Evolutionary conservation across 1,140 invertebrate species (phyloP).

Genomic region (Neodiprion pinetum): DNA sequence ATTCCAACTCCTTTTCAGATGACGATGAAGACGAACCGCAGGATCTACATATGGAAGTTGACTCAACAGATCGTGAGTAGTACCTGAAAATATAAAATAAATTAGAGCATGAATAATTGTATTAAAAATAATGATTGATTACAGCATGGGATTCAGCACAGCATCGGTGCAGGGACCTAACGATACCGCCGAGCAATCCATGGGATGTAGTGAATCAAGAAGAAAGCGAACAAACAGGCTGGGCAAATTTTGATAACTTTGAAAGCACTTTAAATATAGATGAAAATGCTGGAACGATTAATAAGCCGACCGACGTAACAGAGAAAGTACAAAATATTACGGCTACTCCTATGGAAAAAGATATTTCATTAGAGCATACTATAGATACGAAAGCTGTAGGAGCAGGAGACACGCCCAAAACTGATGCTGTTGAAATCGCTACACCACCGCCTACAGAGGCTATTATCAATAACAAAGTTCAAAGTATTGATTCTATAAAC

Average conservation of each 20-base stretch:
- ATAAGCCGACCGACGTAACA: slow-evolving; percentile 24
- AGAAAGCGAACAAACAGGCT: slow-evolving; percentile 46
- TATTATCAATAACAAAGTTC: slow-evolving; percentile 23
- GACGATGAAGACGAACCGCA: slow-evolving; percentile 57
- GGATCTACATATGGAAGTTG: slow-evolving; percentile 61
- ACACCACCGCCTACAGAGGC: slow-evolving; percentile 9
- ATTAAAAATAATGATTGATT: slow-evolving; percentile 11
- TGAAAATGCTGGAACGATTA: slow-evolving; percentile 25
- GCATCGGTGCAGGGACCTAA: slow-evolving; percentile 29
- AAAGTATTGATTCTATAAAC: slow-evolving; percentile 32
- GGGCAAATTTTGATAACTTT: slow-evolving; percentile 58
- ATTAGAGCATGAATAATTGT: too few relatives aligned
- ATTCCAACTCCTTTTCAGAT: slow-evolving; percentile 56
- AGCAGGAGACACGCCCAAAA: slow-evolving; percentile 18
- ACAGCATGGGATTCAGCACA: slow-evolving; percentile 47
- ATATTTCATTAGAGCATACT: slow-evolving; percentile 8
- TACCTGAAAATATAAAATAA: neutral
- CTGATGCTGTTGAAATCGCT: slow-evolving; percentile 18
- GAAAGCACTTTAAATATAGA: slow-evolving; percentile 40
- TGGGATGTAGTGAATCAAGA: slow-evolving; percentile 44
- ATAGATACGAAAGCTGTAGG: slow-evolving; percentile 15
- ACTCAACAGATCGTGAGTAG: slow-evolving; percentile 59
- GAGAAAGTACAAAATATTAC: slow-evolving; percentile 18
- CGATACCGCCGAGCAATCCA: slow-evolving; percentile 44
- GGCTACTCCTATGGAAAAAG: slow-evolving; percentile 21